Conservation (phyloP, 2,888 invertebrate genomes). For the Autographa gamma region DNA sequence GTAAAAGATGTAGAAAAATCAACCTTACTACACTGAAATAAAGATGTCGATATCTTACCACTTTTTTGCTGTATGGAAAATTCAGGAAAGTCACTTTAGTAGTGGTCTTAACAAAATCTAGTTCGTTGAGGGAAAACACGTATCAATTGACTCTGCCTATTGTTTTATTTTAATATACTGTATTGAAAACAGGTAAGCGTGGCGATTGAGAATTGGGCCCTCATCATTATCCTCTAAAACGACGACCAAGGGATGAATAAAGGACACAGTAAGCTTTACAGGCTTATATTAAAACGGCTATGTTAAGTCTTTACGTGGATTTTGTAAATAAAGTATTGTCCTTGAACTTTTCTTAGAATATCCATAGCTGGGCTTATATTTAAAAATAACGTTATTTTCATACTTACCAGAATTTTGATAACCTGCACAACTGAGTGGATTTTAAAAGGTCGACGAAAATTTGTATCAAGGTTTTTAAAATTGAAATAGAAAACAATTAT, state of each 20-base stretch:
- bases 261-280: constrained; percentile 16
- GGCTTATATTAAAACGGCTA: constrained; percentile 13
- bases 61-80: constrained; percentile 3
- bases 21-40: background rate
- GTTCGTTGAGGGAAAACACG: background rate
- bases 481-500: background rate
- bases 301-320: background rate
- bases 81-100: constrained; percentile 20
- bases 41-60: background rate
- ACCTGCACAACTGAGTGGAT: background rate
- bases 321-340: background rate
- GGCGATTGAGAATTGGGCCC: constrained; percentile 14
- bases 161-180: background rate
- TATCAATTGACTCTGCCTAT: background rate
- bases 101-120: background rate
- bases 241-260: constrained; percentile 28
- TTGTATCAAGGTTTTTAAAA: background rate
- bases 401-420: constrained; percentile 11
- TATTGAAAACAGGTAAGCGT: constrained; percentile 17
- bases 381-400: background rate
- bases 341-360: too few species aligned
- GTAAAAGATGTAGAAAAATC: background rate
- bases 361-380: too few species aligned
- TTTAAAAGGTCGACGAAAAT: background rate
- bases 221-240: constrained; percentile 18